Base-by-base conservation (phyloP, 2,797 vertebrate genomes). In the Sparidentex hasta region DNA sequence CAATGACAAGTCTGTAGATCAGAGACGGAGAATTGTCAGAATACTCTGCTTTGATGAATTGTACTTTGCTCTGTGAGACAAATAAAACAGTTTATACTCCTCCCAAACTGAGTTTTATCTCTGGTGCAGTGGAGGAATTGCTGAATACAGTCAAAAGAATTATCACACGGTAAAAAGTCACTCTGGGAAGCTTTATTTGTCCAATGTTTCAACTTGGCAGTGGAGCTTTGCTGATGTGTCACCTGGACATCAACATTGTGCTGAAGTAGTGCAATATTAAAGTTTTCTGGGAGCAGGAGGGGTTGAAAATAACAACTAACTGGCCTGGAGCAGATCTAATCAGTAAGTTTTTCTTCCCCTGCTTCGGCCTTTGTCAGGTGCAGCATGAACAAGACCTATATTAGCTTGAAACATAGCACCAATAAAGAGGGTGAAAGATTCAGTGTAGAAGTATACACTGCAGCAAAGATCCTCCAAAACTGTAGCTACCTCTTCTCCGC, bases 41-140 rank as follows among this genome's bases (percentile, higher is more conserved):
- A 44, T 65, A 74, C 16, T 43, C 20, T 17, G 38, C 62, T 76
- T 81, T 85, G 79, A 88, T 80, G 62, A 70, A 83, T 74, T 64
- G 64, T 62, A 27, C 27, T 75, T 83, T 85, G 65, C 83, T 80
- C 56, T 29, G 9, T 27, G 18, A 78, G 48, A 76, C 65, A 80
- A 58, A 79, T 59, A 58, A 76, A 81, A 74, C 44, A 48, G 56
- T 69, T 87, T 74, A 27, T 51, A 66, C 47, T 73, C 58, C 33
- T 51, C 38, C 13, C 21, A 78, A 71, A 65, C 21, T 21, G 33
- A 67, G 61, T 58, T 83, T 85, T 63, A 84, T 77, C 77, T 79
- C 9, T 62, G 46, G 12, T 55, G 52, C 41, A 25, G 46, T 12
- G 41, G 11, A 2, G 8, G 18, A 59, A 11, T 64, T 20, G 65